Evolutionary conservation across 2,113 vertebrate species (phyloP), one percentile per base, ranked within the genome.

Genomic region (Triplophysa siluroides): DNA sequence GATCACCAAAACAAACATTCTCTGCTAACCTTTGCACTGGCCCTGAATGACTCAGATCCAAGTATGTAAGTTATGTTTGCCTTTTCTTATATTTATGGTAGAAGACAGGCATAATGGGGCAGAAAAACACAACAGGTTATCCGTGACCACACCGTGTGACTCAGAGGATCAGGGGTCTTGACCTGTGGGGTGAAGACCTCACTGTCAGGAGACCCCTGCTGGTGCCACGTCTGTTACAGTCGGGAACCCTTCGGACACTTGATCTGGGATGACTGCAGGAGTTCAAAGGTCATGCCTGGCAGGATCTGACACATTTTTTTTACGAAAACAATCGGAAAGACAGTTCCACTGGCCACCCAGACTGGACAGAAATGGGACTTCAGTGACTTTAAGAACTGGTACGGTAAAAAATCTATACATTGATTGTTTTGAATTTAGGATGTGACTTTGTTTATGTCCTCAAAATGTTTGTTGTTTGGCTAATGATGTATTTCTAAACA

Each of bases 181-280:
- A 47, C 54, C 21, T 50, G 7, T 26, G 29, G 66, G 71, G 26
- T 24, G 70, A 79, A 76, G 78, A 83, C 81, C 56, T 83, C 81
- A 83, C 11, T 62, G 24, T 8, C 18, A 12, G 41, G 56, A 50
- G 24, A 50, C 56, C 65, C 71, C 29, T 43, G n/a, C 64, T 38
- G 75, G 24, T 76, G 74, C 74, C 61, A 64, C 1, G 4, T 24
- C 65, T 66, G 21, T 41, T 18, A 63, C 38, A 60, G 41, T 52
- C 70, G 52, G 69, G 62, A 84, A 78, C 65, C 38, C 29, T 54
- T 4, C 16, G n/a, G 54, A 76, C 2, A 21, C 70, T 63, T 81
- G 71, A 81, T 65, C 61, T 54, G 71, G 62, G 47, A 65, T 19
- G n/a, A 11, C 47, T 52, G 54, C 24, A n/a, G 24, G 24, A 56